Conservation (phyloP, 2,113 vertebrate species). For the Entosphenus tridentatus region DNA sequence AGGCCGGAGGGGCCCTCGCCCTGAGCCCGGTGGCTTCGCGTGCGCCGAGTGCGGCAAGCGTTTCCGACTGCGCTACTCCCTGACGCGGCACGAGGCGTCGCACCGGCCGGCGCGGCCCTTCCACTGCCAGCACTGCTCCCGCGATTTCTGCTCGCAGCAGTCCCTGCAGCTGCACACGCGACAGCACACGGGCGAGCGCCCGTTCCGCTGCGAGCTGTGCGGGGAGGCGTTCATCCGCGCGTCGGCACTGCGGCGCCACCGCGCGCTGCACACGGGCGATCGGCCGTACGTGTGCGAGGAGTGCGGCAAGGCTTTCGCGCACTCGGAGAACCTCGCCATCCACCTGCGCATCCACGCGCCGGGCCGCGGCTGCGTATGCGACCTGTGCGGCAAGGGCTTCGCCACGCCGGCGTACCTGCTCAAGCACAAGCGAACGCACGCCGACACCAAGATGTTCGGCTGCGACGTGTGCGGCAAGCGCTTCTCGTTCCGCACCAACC, state of each 20-base stretch:
- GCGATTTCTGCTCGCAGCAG: neutral
- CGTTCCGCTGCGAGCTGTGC: conserved; percentile 53
- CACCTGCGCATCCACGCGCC: neutral
- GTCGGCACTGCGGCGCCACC: conserved; percentile 79
- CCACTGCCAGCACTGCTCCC: neutral
- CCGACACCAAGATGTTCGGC: neutral
- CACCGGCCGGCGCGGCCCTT: neutral
- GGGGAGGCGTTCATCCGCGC: conserved; percentile 77
- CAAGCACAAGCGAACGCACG: conserved; percentile 2
- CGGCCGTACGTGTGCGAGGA: neutral
- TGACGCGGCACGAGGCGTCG: conserved; percentile 1
- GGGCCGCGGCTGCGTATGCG: neutral
- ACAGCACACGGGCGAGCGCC: conserved; percentile 12
- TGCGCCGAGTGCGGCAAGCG: conserved; percentile 3
- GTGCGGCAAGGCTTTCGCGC: neutral
- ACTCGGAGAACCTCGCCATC: conserved; percentile 1
- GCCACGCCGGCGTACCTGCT: neutral
- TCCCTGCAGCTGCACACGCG: conserved; percentile 2
- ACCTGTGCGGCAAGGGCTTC: neutral
- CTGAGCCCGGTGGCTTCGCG: neutral
- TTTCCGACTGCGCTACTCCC: neutral
- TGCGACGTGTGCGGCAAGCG: conserved; percentile 2
- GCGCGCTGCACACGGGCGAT: conserved; percentile 47
- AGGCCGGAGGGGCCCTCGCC: too few species aligned
- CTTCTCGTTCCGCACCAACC: conserved; percentile 3